Evolutionary conservation across 2,113 vertebrate species (phyloP).

Genomic region (Nansenia antarctica): DNA sequence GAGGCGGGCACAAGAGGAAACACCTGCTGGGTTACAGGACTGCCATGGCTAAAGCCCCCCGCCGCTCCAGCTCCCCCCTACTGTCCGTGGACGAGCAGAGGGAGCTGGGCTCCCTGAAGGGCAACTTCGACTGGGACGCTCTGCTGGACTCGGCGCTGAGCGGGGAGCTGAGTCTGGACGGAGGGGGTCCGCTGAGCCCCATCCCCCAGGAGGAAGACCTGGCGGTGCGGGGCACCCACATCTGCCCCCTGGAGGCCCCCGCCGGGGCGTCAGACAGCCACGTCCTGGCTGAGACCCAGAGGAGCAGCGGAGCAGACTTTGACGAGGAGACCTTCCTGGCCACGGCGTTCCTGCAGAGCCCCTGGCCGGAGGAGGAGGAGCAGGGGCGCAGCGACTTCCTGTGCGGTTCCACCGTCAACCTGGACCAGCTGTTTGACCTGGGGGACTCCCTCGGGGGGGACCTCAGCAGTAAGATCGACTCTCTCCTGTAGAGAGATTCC

Average conservation of each 20-base stretch:
- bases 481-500: conserved; percentile 67
- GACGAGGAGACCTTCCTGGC: conserved; percentile 89
- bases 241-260: conserved; percentile 36
- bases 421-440: conserved; percentile 85
- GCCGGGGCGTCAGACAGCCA: conserved; percentile 32
- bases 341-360: conserved; percentile 87
- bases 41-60: conserved; percentile 65
- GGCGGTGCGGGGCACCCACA: conserved; percentile 69
- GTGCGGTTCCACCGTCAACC: conserved; percentile 70
- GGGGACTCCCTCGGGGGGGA: conserved; percentile 67
- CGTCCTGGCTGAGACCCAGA: conserved; percentile 61
- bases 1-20: conserved; percentile 78
- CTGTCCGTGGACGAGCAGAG: conserved; percentile 82
- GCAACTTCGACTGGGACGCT: conserved; percentile 94
- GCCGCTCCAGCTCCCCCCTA: conserved; percentile 78
- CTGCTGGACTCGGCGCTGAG: conserved; percentile 83
- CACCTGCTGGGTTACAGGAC: conserved; percentile 66
- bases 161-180: conserved; percentile 84
- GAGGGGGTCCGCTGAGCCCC: conserved; percentile 77
- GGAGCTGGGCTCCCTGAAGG: conserved; percentile 86
- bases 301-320: conserved; percentile 77
- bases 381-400: conserved; percentile 74
- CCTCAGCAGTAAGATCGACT: conserved; percentile 75
- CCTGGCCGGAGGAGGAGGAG: conserved; percentile 88
- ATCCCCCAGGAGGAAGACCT: conserved; percentile 72